These are phyloP conservation scores for Tetragonula clypearis DNA, from an alignment of 1,140 invertebrate species.

Conservation along the genomic window DNA sequence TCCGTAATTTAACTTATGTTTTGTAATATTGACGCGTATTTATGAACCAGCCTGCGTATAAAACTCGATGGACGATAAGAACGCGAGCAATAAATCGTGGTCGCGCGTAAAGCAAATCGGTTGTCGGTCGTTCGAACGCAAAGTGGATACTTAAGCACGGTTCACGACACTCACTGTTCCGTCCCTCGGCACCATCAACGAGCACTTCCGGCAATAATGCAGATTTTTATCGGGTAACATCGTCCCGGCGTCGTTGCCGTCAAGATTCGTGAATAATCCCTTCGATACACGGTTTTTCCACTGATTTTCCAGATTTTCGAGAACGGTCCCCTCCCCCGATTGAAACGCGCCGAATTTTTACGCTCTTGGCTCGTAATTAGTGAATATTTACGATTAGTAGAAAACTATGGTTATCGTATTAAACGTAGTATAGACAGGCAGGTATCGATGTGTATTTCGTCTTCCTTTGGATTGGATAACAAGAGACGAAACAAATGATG, in stretches of 20 bases:
- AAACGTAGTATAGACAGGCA: no score
- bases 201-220: slow-evolving; percentile 56
- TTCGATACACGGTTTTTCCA: background rate
- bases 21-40: no score
- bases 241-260: background rate
- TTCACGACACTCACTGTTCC: slow-evolving; percentile 43
- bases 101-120: slow-evolving; percentile 42
- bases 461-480: no score
- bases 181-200: background rate
- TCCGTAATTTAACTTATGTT: no score
- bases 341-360: background rate
- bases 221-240: slow-evolving; percentile 57
- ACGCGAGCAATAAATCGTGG: slow-evolving; percentile 10
- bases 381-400: no score
- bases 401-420: no score
- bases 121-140: slow-evolving; percentile 36
- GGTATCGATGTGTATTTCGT: no score
- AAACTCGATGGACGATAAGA: background rate
- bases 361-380: background rate
- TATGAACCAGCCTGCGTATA: background rate
- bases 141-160: slow-evolving; percentile 41
- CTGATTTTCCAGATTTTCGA: background rate
- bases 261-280: slow-evolving; percentile 43
- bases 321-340: no score
- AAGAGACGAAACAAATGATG: no score